Evolutionary conservation across 2,113 vertebrate species (phyloP).

Genomic region (Hippocampus abdominalis): DNA sequence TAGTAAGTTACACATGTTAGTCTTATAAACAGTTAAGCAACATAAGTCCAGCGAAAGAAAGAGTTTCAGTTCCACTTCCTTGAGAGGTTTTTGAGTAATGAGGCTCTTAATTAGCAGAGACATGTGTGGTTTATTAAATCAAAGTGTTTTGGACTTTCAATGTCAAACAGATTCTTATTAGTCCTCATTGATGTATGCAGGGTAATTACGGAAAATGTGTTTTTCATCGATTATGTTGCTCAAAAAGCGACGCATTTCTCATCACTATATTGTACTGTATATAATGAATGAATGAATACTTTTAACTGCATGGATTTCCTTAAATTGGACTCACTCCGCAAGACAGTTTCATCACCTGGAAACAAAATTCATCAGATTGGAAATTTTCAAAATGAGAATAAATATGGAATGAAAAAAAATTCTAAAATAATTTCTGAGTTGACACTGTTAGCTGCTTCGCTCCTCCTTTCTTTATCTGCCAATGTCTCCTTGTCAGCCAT

Average conservation of each 20-base stretch:
- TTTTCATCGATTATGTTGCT: conserved; percentile 23
- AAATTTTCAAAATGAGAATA: too few species aligned
- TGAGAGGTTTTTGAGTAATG: conserved; percentile 69
- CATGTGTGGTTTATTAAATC: conserved; percentile 72
- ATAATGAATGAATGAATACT: background rate
- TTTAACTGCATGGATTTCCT: background rate
- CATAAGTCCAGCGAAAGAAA: conserved; percentile 26
- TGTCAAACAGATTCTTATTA: conserved; percentile 59
- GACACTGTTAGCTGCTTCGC: too few species aligned
- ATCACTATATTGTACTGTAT: conserved; percentile 24
- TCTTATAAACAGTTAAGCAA: conserved; percentile 16
- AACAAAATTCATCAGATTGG: too few species aligned
- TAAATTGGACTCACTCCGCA: background rate
- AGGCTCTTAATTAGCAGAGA: conserved; percentile 67
- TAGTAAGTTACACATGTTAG: background rate
- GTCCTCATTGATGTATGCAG: conserved; percentile 50
- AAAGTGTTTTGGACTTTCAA: conserved; percentile 70
- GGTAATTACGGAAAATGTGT: conserved; percentile 37
- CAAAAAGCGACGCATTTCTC: conserved; percentile 9
- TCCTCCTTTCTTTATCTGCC: too few species aligned
- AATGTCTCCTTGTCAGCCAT: too few species aligned
- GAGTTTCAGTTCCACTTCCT: conserved; percentile 30
- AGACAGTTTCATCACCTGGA: background rate
- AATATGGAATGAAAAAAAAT: too few species aligned
- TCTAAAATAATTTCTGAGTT: too few species aligned